phyloP scores from a whole-genome alignment of 1,140 invertebrate species.

The Bombus confusus region DNA sequence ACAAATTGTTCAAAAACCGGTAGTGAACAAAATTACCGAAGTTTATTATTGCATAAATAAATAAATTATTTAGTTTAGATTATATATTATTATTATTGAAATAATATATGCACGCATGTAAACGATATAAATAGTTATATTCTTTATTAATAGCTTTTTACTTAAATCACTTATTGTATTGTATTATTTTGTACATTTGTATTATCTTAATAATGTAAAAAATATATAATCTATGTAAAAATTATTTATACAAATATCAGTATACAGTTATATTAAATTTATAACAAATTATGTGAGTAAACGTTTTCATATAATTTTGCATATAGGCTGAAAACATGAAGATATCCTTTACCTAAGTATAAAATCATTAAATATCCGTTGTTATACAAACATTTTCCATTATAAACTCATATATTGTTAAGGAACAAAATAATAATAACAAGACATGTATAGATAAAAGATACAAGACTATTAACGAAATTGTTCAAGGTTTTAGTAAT shows the following conservation, averaged over 20 bases:
- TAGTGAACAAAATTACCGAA: not conserved
- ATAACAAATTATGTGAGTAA: constrained; percentile 11
- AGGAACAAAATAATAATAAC: not conserved
- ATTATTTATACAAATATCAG: not conserved
- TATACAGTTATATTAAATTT: not conserved
- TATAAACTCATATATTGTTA: constrained; percentile 5
- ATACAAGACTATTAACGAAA: not conserved
- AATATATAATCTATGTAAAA: constrained; percentile 13
- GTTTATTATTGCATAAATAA: not conserved
- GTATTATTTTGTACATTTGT: not conserved
- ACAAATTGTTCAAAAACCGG: not conserved
- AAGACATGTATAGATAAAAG: not conserved
- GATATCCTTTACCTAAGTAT: not conserved
- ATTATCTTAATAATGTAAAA: not conserved
- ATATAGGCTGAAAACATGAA: not conserved
- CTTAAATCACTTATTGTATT: not conserved
- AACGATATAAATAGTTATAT: not conserved
- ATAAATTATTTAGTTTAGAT: not conserved
- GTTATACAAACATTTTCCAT: not conserved
- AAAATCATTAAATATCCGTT: not conserved
- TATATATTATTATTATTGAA: not conserved
- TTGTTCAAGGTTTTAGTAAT: not conserved
- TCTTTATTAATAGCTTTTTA: not conserved
- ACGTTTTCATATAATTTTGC: not conserved
- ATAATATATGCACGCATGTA: not conserved